These are phyloP conservation scores for Serrognathus titanus DNA, from an alignment of 2,888 invertebrate genomes.

Conservation along the genomic window DNA sequence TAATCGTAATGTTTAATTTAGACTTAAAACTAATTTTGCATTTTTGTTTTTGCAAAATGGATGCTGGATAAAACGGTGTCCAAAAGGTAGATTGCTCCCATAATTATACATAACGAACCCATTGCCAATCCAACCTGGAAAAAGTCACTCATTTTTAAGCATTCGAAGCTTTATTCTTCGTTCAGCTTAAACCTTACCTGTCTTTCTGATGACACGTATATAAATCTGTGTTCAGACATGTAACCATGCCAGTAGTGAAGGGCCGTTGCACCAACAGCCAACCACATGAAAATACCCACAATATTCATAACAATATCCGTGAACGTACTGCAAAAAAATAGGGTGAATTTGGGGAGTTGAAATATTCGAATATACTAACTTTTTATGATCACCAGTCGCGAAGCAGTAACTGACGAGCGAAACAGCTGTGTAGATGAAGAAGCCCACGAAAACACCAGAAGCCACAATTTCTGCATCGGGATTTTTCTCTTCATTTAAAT, in stretches of 20 bases:
- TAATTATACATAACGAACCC: slow-evolving; percentile 75
- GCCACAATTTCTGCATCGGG: slow-evolving; percentile 86
- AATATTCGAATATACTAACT: slow-evolving; percentile 45
- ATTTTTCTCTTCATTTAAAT: slow-evolving; percentile 83
- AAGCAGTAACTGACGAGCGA: slow-evolving; percentile 73
- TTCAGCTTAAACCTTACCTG: slow-evolving; percentile 48
- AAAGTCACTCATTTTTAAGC: not conserved
- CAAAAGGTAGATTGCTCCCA: slow-evolving; percentile 75
- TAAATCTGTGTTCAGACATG: slow-evolving; percentile 73
- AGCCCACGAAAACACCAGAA: slow-evolving; percentile 83
- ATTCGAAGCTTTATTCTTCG: not conserved
- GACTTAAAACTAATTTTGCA: slow-evolving; percentile 1
- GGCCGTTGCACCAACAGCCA: slow-evolving; percentile 81
- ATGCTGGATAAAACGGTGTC: slow-evolving; percentile 75
- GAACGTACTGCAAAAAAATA: slow-evolving; percentile 59
- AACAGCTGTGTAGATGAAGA: slow-evolving; percentile 77
- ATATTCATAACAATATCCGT: slow-evolving; percentile 86
- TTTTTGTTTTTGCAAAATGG: slow-evolving; percentile 25
- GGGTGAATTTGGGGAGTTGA: not conserved
- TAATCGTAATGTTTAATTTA: too few species aligned
- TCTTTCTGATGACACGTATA: slow-evolving; percentile 70
- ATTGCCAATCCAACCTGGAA: slow-evolving; percentile 70
- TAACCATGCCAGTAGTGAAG: slow-evolving; percentile 89
- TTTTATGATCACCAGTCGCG: slow-evolving; percentile 74
- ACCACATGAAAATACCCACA: slow-evolving; percentile 78